These are phyloP conservation scores for Pogonomyrmex californicus DNA, from an alignment of 1,140 invertebrate genomes.

Conservation along the genomic window DNA sequence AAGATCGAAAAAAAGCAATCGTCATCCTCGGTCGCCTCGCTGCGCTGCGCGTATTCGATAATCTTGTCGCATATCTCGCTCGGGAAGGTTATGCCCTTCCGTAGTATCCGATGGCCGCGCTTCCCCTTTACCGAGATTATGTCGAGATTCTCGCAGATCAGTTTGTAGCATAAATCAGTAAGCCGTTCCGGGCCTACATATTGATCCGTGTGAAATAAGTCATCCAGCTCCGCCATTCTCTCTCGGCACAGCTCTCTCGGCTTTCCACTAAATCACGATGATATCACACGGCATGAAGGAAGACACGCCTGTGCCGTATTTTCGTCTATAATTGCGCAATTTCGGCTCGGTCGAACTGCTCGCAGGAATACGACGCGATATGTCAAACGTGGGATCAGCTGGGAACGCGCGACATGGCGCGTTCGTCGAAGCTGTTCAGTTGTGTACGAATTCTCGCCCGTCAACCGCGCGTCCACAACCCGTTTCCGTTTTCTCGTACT, in stretches of 20 bases:
- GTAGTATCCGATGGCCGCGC: conserved; percentile 83
- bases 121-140: conserved; percentile 87
- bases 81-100: conserved; percentile 88
- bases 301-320: neutral
- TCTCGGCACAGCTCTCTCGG: conserved; percentile 50
- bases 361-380: neutral
- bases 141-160: conserved; percentile 89
- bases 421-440: neutral
- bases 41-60: conserved; percentile 89
- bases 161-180: conserved; percentile 89
- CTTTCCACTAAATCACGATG: conserved; percentile 47
- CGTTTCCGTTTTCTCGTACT: no score
- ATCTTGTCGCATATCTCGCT: conserved; percentile 92
- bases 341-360: conserved; percentile 51
- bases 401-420: conserved; percentile 46
- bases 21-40: conserved; percentile 86
- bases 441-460: neutral
- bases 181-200: conserved; percentile 84
- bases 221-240: conserved; percentile 81
- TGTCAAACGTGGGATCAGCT: conserved; percentile 46
- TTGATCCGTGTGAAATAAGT: conserved; percentile 79
- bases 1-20: conserved; percentile 92
- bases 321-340: conserved; percentile 69
- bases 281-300: conserved; percentile 39
- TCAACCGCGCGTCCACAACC: neutral